These are phyloP conservation scores for Nothocercus julius DNA, from an alignment of 2,113 vertebrate species.

Conservation along the genomic window DNA sequence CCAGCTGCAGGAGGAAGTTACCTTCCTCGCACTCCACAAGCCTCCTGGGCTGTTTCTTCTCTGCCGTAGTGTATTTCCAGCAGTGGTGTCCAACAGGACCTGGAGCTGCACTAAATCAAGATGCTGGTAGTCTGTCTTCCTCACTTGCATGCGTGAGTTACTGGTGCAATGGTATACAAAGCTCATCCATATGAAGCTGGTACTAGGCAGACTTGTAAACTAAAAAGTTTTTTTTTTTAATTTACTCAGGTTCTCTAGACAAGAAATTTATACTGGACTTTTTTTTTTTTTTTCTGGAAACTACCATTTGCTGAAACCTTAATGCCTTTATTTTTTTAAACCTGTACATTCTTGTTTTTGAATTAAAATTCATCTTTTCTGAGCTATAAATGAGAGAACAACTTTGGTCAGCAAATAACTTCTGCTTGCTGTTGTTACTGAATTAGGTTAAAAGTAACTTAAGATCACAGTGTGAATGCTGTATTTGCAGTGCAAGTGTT, in stretches of 20 bases:
- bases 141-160: no score
- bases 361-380: not conserved
- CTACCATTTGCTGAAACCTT: not conserved
- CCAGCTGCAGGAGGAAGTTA: no score
- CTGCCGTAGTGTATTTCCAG: no score
- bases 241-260: not conserved
- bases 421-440: not conserved
- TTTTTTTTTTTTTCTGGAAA: not conserved
- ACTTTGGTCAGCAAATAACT: not conserved
- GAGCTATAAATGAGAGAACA: not conserved
- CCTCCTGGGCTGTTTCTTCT: no score
- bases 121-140: no score
- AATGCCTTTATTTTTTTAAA: not conserved
- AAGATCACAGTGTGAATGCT: not conserved
- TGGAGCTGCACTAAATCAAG: no score
- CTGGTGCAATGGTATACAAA: no score
- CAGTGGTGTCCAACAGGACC: no score
- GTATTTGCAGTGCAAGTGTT: not conserved
- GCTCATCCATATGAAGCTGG: not conserved
- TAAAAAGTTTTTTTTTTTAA: not conserved
- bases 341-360: not conserved
- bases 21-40: no score
- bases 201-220: not conserved
- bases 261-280: not conserved
- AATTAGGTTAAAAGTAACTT: not conserved